Conservation (phyloP, 1,140 invertebrate genomes). For the Telenomus remus region DNA sequence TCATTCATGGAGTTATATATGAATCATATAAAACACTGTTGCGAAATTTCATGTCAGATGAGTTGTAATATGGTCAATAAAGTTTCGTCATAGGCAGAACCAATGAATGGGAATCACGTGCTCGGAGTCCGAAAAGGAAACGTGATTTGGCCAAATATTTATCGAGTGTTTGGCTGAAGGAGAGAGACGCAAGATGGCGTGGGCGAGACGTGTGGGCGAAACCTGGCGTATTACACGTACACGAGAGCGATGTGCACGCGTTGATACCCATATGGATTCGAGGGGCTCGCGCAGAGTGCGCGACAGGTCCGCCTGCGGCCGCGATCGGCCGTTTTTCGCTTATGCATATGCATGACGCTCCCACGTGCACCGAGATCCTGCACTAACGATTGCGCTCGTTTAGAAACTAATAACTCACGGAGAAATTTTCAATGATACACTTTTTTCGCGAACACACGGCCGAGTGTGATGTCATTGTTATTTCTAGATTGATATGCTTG, state of each 20-base stretch:
- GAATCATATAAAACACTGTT: too few relatives aligned
- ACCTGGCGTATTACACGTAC: conserved; percentile 45
- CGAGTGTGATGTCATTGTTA: conserved; percentile 43
- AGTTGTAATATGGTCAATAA: neutral
- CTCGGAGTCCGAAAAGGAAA: conserved; percentile 20
- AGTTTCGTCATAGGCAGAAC: conserved; percentile 3
- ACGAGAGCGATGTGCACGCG: conserved; percentile 40
- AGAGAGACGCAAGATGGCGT: conserved; percentile 15
- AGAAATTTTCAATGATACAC: conserved; percentile 41
- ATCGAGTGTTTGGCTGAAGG: conserved; percentile 28
- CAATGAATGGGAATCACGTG: conserved; percentile 10
- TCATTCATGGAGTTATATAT: too few relatives aligned
- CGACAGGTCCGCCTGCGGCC: conserved; percentile 45
- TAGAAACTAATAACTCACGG: conserved; percentile 20
- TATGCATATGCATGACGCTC: conserved; percentile 39
- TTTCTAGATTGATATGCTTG: conserved; percentile 28
- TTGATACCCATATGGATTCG: conserved; percentile 41
- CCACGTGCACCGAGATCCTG: conserved; percentile 29
- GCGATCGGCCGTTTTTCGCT: conserved; percentile 12
- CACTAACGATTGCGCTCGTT: conserved; percentile 19
- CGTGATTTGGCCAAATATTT: conserved; percentile 37
- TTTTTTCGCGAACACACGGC: conserved; percentile 10
- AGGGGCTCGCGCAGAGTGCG: conserved; percentile 28
- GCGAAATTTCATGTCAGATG: too few relatives aligned
- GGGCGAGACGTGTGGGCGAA: conserved; percentile 46